phyloP scores from a whole-genome alignment of 2,113 vertebrate genomes.

The Tupaia tana region DNA sequence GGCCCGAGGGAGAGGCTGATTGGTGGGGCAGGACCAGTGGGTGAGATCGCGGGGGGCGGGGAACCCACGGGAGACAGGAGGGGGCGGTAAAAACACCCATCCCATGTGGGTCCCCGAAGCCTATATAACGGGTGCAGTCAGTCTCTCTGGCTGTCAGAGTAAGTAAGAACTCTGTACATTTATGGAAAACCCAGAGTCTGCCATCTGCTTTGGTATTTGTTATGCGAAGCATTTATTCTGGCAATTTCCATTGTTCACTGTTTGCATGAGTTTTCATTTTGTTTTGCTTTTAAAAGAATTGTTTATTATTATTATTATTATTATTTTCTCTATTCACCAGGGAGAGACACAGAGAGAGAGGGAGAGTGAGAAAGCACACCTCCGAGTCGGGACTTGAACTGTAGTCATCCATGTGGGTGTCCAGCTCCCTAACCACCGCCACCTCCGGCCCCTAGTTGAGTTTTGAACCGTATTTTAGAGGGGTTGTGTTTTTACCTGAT shows the following conservation, averaged over 20 bases:
- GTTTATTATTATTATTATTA: no score
- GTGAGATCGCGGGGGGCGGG: neutral
- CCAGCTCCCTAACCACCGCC: no score
- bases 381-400: no score
- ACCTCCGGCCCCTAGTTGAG: no score
- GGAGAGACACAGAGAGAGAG: no score
- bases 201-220: neutral
- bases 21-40: neutral
- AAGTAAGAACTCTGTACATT: neutral
- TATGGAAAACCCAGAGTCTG: neutral
- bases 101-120: neutral
- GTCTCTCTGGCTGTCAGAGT: neutral
- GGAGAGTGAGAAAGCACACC: no score
- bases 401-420: no score
- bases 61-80: fast-evolving
- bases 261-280: neutral
- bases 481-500: neutral
- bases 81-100: neutral
- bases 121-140: neutral
- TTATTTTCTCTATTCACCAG: no score
- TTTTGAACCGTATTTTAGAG: constrained; percentile 4
- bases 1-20: neutral
- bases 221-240: neutral
- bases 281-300: no score
- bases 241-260: neutral